phyloP scores from a whole-genome alignment of 2,888 invertebrate genomes.

The Drosophila kuntzei region DNA sequence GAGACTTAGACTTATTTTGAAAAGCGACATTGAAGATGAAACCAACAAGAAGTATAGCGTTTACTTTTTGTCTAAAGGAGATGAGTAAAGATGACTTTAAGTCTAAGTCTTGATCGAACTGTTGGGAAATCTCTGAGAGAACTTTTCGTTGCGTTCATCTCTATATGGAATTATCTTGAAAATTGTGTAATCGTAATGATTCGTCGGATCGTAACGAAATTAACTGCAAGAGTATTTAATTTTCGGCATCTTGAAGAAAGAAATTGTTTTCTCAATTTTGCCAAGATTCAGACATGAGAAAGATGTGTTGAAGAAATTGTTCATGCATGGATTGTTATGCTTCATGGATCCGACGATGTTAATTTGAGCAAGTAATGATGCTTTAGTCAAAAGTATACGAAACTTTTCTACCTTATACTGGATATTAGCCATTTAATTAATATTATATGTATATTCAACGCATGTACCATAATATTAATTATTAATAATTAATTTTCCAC shows the following conservation, averaged over 20 bases:
- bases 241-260: constrained; percentile 12
- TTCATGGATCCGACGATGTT: constrained; percentile 20
- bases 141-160: background rate
- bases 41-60: background rate
- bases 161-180: too few species aligned
- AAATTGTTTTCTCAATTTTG: constrained; percentile 8
- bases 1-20: too few species aligned
- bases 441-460: background rate
- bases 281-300: constrained; percentile 6
- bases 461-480: background rate
- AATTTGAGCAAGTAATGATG: constrained; percentile 10
- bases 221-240: constrained; percentile 4
- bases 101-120: background rate
- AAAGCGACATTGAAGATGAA: background rate
- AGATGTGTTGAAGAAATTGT: constrained; percentile 22
- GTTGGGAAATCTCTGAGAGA: background rate
- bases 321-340: constrained; percentile 34
- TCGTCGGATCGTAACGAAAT: background rate
- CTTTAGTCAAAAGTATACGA: constrained; percentile 5
- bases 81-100: background rate
- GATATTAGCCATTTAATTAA: background rate
- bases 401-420: background rate
- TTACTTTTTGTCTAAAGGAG: background rate
- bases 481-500: background rate
- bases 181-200: too few species aligned